Evolutionary conservation across 1,140 invertebrate species (phyloP).

Genomic region (Hestina assimilis): DNA sequence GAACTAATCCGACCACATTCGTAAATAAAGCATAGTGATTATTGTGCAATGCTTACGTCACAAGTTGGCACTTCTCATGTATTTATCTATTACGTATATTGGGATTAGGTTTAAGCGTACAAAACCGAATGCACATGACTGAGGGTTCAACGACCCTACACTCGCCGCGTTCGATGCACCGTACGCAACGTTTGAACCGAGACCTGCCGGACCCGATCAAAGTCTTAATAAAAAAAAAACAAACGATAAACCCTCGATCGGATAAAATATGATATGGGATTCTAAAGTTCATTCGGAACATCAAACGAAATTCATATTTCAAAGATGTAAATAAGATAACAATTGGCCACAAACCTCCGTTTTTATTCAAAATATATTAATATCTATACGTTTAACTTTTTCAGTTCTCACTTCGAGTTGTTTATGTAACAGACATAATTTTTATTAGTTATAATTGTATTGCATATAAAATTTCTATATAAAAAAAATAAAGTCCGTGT

Average conservation of each 20-base stretch:
- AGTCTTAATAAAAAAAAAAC: conserved; percentile 34
- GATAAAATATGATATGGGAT: conserved; percentile 11
- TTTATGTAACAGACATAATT: too few relatives aligned
- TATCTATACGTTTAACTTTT: too few relatives aligned
- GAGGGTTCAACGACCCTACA: conserved; percentile 65
- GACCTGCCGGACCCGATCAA: conserved; percentile 46
- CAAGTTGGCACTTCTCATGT: conserved; percentile 21
- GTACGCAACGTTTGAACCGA: conserved; percentile 43
- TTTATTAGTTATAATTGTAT: too few relatives aligned
- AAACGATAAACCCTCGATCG: neutral
- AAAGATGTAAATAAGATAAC: conserved; percentile 9
- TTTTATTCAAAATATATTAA: too few relatives aligned
- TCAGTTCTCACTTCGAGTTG: too few relatives aligned
- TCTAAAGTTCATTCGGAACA: neutral
- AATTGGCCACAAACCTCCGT: neutral
- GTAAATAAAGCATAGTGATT: neutral
- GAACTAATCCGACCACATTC: too few relatives aligned
- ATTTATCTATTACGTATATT: conserved; percentile 34
- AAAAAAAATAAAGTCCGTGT: too few relatives aligned
- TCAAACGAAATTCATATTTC: conserved; percentile 2
- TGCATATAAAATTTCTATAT: too few relatives aligned
- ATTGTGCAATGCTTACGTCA: conserved; percentile 19
- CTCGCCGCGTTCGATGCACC: conserved; percentile 74
- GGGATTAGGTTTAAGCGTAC: conserved; percentile 44
- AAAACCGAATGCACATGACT: conserved; percentile 66